phyloP scores from a whole-genome alignment of 2,888 invertebrate genomes.

The Agrotis segetum region DNA sequence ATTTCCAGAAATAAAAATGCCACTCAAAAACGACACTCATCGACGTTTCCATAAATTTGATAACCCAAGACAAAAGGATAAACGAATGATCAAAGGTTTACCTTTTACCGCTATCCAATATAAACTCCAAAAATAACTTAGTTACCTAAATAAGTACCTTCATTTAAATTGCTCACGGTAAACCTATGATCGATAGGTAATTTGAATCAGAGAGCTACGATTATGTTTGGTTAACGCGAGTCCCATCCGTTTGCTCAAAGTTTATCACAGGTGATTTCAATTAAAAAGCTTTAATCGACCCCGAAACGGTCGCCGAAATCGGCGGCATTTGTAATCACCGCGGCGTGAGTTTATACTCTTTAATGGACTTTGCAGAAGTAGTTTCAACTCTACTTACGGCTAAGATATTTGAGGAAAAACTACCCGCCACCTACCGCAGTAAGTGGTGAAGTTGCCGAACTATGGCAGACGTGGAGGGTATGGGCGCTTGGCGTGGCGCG shows the following conservation, averaged over 20 bases:
- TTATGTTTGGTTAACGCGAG: conserved; percentile 54
- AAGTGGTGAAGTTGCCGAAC: conserved; percentile 87
- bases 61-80: conserved; percentile 40
- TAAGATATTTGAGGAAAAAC: conserved; percentile 91
- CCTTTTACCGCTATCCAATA: conserved; percentile 35
- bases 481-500: conserved; percentile 67
- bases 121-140: conserved; percentile 42
- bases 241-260: conserved; percentile 65
- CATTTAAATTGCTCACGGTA: conserved; percentile 34
- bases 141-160: conserved; percentile 35
- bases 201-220: conserved; percentile 63
- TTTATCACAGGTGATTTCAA: conserved; percentile 81
- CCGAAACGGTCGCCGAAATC: conserved; percentile 86
- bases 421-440: conserved; percentile 86
- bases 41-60: conserved; percentile 33
- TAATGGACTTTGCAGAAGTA: conserved; percentile 90
- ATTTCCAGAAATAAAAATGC: conserved; percentile 23
- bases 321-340: conserved; percentile 88
- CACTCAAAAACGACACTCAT: conserved; percentile 28
- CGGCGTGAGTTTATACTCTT: conserved; percentile 88
- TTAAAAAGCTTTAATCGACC: conserved; percentile 87
- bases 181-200: conserved; percentile 45
- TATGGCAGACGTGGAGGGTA: conserved; percentile 77
- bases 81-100: conserved; percentile 44
- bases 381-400: conserved; percentile 90